Evolutionary conservation across 2,113 vertebrate species (phyloP).

Genomic region (Edolisoma coerulescens): DNA sequence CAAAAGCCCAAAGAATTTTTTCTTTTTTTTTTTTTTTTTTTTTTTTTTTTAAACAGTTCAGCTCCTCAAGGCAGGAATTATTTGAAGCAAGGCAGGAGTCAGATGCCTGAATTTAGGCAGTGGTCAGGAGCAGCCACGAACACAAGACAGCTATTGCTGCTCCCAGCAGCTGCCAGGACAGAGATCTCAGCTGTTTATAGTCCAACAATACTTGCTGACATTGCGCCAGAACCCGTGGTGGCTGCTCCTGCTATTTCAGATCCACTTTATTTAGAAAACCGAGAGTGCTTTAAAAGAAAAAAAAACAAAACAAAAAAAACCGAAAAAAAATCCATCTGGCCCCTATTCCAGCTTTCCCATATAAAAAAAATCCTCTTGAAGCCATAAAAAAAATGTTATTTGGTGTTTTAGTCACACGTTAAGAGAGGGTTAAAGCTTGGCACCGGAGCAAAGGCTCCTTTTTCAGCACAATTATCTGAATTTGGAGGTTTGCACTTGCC

Average conservation of each 20-base stretch:
- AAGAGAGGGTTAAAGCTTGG: background rate
- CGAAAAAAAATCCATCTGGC: background rate
- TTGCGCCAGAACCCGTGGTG: background rate
- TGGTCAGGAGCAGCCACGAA: background rate
- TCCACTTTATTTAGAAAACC: background rate
- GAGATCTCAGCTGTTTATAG: slow-evolving; percentile 22
- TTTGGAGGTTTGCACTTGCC: background rate
- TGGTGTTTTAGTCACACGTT: background rate
- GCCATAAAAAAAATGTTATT: background rate
- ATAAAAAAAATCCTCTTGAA: background rate
- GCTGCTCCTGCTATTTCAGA: background rate
- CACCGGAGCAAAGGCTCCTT: background rate
- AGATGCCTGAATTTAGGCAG: background rate
- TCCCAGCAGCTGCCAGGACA: slow-evolving; percentile 33
- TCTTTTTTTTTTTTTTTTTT: background rate
- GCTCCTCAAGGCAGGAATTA: background rate
- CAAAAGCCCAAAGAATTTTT: background rate
- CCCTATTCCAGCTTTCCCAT: background rate
- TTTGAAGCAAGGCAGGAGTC: background rate
- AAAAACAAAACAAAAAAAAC: too few relatives aligned
- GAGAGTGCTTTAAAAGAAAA: background rate
- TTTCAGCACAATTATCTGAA: background rate
- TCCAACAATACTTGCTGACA: background rate
- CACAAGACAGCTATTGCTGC: background rate
- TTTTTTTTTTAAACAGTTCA: background rate